Base-by-base conservation (phyloP, 2,113 vertebrate genomes). In the Chaetorhynchus papuensis region DNA sequence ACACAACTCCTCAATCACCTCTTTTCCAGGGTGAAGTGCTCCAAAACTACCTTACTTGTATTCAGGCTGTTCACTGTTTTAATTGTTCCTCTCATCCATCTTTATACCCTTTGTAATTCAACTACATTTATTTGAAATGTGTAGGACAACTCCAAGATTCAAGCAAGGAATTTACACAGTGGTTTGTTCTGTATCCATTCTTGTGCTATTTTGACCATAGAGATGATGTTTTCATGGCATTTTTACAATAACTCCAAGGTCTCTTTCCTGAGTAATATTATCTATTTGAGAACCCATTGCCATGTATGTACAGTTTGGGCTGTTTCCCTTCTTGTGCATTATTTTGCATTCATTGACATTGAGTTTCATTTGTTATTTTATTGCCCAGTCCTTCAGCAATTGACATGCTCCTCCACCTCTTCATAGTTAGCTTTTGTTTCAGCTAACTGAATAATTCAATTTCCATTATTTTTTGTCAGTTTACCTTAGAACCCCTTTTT, bases 221-320 rank as follows among this genome's bases (percentile, higher is more conserved):
- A 69, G 54, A 17, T 3, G 11, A 80, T 61, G 63, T 50, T 74
- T 83, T 72, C 31, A 20, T 17, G 45, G 20, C 53, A 53, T 88
- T 90, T 92, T 88, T 65, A 83, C 26, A 91, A 45, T 65, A 93
- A 69, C 50, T 65, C 45, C 82, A 90, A 95, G 92, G 78, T 86
- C 63, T 72, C 70, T 88, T 92, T 85, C 66, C 42, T 83, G 88
- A 88, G 31, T 92, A 82, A 94, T 41, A 89, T 6, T 53, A 82
- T 27, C 70, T 94, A 30, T 83, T 94, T 87, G 63, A 90, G 82
- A 86, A 85, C 10, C 35, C 37, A 21, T 37, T 2, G 1, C 53
- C 66, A 83, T 7, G 3, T 64, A 57, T 31, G n/a, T 76, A 84
- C 23, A 69, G 33, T 80, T 85, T 57, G 71, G 71, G 45, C 44